Evolutionary conservation across 2,888 invertebrate genomes (phyloP), one percentile per base, ranked within the genome.

Genomic region (Cremastobaeus sp.): DNA sequence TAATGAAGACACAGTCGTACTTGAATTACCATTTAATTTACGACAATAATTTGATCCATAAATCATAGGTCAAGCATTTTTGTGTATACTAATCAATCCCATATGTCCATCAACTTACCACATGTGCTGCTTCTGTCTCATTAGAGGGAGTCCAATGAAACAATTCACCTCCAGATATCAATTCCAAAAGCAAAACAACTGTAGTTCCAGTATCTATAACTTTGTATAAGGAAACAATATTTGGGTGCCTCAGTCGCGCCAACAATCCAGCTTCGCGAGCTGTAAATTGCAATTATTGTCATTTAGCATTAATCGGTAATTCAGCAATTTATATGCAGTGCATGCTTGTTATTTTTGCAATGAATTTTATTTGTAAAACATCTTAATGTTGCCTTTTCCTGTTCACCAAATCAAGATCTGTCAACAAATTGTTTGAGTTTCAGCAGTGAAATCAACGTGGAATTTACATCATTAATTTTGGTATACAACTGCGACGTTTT

Each of bases 161-260:
- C 60, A 92, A 86, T 84, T 92, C 92, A 17, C 92, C 92, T 39
- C 92, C 92, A 71, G 90, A 89, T 37, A 92, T 91, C 89, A 92
- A 86, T 85, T 92, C 92, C 70, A 92, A 85, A 20, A 92, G 88
- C 21, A 92, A 88, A 64, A 92, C 90, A 59, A 92, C 90, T 68
- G 91, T 90, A 65, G 88, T 88, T 34, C 89, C 89, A 48, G 90
- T 91, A 76, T 92, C 92, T 83, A 90, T 91, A 21, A 91, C 91
- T 80, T 91, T 91, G 82, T 90, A 88, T 52, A 92, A 84, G 41
- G 90, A 90, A 77, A 92, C 91, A 72, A 92, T 90, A 77, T 91
- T 91, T n/a, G 90, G 89, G 84, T 92, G 92, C 74, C 90, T 88
- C 57, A 92, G 85, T 69, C 89, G 88, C 69, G 88, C 88, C 62